A percentile compares a stretch with the other conserved stretches of the same genome.
phyloP scores from a whole-genome alignment of 2,113 vertebrate species.

The Cariama cristata region DNA sequence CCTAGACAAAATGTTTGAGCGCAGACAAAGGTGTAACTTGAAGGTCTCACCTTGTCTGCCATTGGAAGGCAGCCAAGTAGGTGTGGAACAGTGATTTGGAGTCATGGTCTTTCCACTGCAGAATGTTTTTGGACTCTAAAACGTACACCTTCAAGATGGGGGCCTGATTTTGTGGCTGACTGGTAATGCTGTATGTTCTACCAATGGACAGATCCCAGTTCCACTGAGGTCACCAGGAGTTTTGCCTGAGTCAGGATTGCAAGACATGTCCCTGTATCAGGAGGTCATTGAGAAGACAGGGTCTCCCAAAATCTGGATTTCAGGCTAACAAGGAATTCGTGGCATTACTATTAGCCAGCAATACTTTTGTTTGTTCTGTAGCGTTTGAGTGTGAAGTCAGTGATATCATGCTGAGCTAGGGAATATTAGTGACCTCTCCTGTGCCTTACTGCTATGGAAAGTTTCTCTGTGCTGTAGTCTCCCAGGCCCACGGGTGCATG shows the following conservation, averaged over 20 bases:
- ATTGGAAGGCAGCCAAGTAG: neutral
- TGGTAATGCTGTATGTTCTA: neutral
- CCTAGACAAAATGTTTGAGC: neutral
- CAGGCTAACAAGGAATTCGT: neutral
- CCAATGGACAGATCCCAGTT: neutral
- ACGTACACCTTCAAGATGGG: fast-evolving
- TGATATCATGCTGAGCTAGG: neutral
- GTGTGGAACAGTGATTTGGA: neutral
- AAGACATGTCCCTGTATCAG: neutral
- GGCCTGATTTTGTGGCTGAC: neutral
- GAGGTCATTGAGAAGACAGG: neutral
- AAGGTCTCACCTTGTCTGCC: neutral
- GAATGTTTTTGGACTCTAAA: neutral
- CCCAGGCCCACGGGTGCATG: neutral
- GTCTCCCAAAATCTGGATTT: neutral
- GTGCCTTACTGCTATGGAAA: neutral
- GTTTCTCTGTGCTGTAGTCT: neutral
- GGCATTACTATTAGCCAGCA: neutral
- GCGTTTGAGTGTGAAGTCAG: neutral
- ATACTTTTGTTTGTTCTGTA: neutral
- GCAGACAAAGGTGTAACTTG: neutral
- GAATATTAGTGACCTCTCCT: neutral
- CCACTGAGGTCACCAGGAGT: neutral
- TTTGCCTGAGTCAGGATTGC: neutral
- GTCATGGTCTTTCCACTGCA: neutral